Percentiles rank a stretch among this genome's conserved stretches.
These are phyloP conservation scores for Gobionotothen gibberifrons DNA, from an alignment of 2,797 vertebrate species.

Conservation along the genomic window DNA sequence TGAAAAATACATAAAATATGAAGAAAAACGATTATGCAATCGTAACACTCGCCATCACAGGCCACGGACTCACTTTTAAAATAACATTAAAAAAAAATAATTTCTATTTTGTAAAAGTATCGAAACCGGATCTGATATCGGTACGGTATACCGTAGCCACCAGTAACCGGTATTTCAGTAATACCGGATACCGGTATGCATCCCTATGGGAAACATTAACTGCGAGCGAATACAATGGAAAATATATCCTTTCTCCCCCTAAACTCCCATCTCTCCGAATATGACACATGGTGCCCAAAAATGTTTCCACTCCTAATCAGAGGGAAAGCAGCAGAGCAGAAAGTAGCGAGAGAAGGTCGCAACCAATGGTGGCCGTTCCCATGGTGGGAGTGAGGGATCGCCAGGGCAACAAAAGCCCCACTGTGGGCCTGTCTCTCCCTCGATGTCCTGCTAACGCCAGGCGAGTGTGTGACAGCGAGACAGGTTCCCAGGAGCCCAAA, in stretches of 20 bases:
- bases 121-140: too few relatives aligned
- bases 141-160: too few relatives aligned
- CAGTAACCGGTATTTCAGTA: too few relatives aligned
- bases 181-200: too few relatives aligned
- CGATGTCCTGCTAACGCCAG: slow-evolving; percentile 33
- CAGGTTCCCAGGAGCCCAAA: slow-evolving; percentile 58
- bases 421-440: slow-evolving; percentile 44
- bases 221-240: neutral
- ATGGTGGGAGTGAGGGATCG: slow-evolving; percentile 46
- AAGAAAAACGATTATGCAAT: too few relatives aligned
- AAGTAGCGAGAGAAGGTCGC: neutral
- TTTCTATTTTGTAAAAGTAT: too few relatives aligned
- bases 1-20: too few relatives aligned
- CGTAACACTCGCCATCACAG: too few relatives aligned
- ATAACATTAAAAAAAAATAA: too few relatives aligned
- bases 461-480: slow-evolving; percentile 43
- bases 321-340: slow-evolving; percentile 33
- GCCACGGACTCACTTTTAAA: too few relatives aligned
- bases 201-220: slow-evolving; percentile 14
- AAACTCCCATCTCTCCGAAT: slow-evolving; percentile 14
- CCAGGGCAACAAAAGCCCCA: slow-evolving; percentile 59
- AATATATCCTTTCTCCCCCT: neutral
- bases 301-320: slow-evolving; percentile 38
- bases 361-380: slow-evolving; percentile 37
- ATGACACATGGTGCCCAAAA: slow-evolving; percentile 21